Conservation (phyloP, 1,140 invertebrate genomes). For the Atopsyche davidsoni region DNA sequence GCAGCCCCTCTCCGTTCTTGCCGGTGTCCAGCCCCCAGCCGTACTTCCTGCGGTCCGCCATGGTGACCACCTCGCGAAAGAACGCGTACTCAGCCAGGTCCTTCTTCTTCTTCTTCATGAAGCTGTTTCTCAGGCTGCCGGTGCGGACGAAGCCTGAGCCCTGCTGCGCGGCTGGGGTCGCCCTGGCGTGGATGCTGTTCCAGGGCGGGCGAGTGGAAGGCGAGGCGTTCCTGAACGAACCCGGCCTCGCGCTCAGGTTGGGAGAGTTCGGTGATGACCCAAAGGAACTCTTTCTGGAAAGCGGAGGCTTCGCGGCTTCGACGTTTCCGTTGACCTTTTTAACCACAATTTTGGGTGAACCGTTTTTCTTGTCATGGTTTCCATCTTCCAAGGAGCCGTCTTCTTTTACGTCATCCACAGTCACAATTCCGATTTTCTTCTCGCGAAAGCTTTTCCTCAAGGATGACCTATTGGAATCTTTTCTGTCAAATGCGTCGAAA, state of each 20-base stretch:
- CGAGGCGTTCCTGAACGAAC: slow-evolving; percentile 19
- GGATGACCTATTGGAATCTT: slow-evolving; percentile 37
- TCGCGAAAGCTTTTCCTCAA: slow-evolving; percentile 46
- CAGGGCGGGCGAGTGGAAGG: slow-evolving; percentile 42
- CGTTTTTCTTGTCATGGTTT: slow-evolving; percentile 34
- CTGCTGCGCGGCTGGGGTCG: slow-evolving; percentile 33
- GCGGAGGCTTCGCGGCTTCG: slow-evolving; percentile 15
- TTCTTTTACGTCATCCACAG: slow-evolving; percentile 43
- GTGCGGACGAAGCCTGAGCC: slow-evolving; percentile 38
- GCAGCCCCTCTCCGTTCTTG: slow-evolving; percentile 39
- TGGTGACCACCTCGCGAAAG: slow-evolving; percentile 51
- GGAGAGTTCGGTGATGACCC: slow-evolving; percentile 32
- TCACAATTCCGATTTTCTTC: slow-evolving; percentile 40
- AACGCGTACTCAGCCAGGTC: slow-evolving; percentile 35
- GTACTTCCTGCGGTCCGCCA: slow-evolving; percentile 49
- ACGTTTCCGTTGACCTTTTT: slow-evolving; percentile 10
- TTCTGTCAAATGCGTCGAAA: slow-evolving; percentile 40
- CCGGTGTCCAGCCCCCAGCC: slow-evolving; percentile 40
- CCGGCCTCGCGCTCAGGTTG: slow-evolving; percentile 17
- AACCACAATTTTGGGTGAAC: slow-evolving; percentile 5
- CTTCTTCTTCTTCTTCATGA: slow-evolving; percentile 37
- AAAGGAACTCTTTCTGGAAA: slow-evolving; percentile 36
- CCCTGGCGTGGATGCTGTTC: slow-evolving; percentile 45
- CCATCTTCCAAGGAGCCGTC: slow-evolving; percentile 35
- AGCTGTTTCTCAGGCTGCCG: slow-evolving; percentile 41